Evolutionary conservation across 1,140 invertebrate species (phyloP), one percentile per base, ranked within the genome.

Genomic region (Drosophila ananassae): DNA sequence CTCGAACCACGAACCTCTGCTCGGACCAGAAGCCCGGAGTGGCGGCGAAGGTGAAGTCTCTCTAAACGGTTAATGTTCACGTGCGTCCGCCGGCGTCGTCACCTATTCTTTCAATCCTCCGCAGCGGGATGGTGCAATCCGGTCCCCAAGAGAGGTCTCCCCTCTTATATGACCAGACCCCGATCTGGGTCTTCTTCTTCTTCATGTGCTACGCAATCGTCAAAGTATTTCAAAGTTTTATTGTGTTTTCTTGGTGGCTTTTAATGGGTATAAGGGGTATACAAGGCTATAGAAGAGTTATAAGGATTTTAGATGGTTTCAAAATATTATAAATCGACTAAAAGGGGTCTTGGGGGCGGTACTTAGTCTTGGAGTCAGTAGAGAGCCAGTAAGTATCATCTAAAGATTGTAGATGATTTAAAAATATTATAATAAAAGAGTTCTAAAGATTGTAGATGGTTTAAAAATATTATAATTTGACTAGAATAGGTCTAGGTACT

Each of bases 181-280:
- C 69, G 52, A 52, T 53, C 30, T 66, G 69, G 46, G 46, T 13
- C 10, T 58, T 32, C 32, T 28, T 58, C 24, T 25, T 24, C 51
- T 53, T 39, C 47, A 22, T 25, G 47, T 56, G 77, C 73, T 85
- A 87, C 82, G 81, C 69, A 87, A 85, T 87, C 82, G 62, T 76
- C 56, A 50, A 85, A 85, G 69, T 67, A 85, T 85, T 85, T 85
- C 69, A 82, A 72, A 67, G 71, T 57, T 55, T 52, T 60, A 41
- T 56, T 78, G 57, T 46, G 57, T 25, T 52, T 50, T 63, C 28
- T 53, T 37, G 9, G 25, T 53, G 4, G 1, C 0, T 17, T 52
- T 17, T 12, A 32, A 21, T 32, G 12, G n/a, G 50, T 8, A 21
- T 10, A 17, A 9, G 6, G 50, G 47, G 59, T 10, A 25, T 50